These are phyloP conservation scores for Elephas maximus DNA, from an alignment of 2,113 vertebrate genomes.

Conservation along the genomic window DNA sequence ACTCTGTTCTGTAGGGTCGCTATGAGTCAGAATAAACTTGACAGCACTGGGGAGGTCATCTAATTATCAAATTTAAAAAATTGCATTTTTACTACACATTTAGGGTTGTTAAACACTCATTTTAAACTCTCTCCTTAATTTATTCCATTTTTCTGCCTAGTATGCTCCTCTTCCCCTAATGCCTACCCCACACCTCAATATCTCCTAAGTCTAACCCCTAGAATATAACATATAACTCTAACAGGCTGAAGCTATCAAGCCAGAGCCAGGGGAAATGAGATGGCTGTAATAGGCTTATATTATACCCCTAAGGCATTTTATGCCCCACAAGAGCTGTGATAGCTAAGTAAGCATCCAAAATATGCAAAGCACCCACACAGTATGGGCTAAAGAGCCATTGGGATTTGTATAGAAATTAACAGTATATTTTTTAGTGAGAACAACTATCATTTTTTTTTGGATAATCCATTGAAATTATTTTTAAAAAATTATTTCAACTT, in stretches of 20 bases:
- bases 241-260: not conserved
- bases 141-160: conserved; percentile 1
- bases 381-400: not conserved
- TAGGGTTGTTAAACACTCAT: not conserved
- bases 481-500: not conserved
- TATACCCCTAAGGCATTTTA: not conserved
- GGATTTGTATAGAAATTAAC: not conserved
- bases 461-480: not conserved
- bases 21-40: too few relatives aligned
- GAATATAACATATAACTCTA: not conserved
- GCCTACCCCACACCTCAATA: not conserved
- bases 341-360: not conserved
- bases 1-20: too few relatives aligned
- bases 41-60: not conserved
- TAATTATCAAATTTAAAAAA: not conserved
- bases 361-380: not conserved
- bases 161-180: not conserved
- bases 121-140: not conserved
- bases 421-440: not conserved
- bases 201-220: not conserved
- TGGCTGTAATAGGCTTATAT: not conserved
- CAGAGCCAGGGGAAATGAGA: not conserved
- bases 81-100: not conserved
- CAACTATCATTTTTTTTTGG: not conserved
- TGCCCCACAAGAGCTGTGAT: not conserved